These are phyloP conservation scores for Hydroisotoma schaefferi DNA, from an alignment of 2,888 invertebrate species.

Conservation along the genomic window DNA sequence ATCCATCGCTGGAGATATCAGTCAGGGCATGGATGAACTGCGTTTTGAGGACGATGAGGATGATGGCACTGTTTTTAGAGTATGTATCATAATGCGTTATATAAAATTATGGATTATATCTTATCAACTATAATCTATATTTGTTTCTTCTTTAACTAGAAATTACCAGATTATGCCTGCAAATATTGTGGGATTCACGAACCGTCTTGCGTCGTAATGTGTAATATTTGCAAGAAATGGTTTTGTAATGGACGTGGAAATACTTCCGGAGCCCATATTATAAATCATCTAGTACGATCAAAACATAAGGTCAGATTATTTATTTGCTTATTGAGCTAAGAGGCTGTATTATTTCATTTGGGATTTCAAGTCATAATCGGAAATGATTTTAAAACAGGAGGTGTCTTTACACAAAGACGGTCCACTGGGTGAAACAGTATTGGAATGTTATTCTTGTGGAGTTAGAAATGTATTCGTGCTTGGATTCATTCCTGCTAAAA, in stretches of 20 bases:
- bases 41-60: slow-evolving; percentile 95
- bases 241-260: slow-evolving; percentile 99
- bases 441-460: slow-evolving; percentile 99
- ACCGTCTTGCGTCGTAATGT: slow-evolving; percentile 95
- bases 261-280: slow-evolving; percentile 96
- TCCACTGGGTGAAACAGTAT: slow-evolving; percentile 91
- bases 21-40: slow-evolving; percentile 74
- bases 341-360: not conserved
- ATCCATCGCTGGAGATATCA: slow-evolving; percentile 36
- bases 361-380: not conserved
- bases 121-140: not conserved
- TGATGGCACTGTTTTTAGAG: slow-evolving; percentile 76
- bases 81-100: slow-evolving; percentile 43
- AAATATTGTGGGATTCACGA: slow-evolving; percentile 99
- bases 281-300: slow-evolving; percentile 97
- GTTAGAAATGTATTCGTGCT: slow-evolving; percentile 96
- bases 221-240: slow-evolving; percentile 98
- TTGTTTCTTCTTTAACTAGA: slow-evolving; percentile 56
- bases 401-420: slow-evolving; percentile 96
- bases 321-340: not conserved
- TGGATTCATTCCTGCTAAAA: slow-evolving; percentile 98
- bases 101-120: not conserved
- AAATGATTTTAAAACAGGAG: slow-evolving; percentile 58
- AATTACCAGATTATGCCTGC: slow-evolving; percentile 94
- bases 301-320: slow-evolving; percentile 71